Base-by-base conservation (phyloP, 2,797 vertebrate species). In the Clarias laeviceps region DNA sequence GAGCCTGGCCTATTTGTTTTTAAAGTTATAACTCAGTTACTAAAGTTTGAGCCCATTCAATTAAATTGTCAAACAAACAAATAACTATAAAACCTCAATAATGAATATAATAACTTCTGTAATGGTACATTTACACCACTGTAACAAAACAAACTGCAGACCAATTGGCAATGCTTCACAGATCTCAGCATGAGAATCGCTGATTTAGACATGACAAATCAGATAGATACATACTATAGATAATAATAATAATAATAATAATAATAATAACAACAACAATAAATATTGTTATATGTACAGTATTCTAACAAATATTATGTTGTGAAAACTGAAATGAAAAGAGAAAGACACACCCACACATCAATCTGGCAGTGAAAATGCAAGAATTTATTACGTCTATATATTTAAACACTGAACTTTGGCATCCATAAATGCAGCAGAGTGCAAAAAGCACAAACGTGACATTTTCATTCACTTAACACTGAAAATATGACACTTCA, bases 341-440 rank as follows among this genome's bases (percentile, higher is more conserved):
- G 62, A 24, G 32, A 15, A 29, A 34, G 29, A 34, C 29, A 68
- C 65, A 40, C 20, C 15, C 56, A 40, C 4, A n/a, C 27, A 57
- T 9, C 9, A 34, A 34, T 59, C 20, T 22, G n/a, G 15, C 8
- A 57, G 15, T 32, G 15, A 50, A 34, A 77, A 77, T 77, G 54
- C 74, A 29, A 76, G 57, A 59, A 54, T 80, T 80, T 64, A 80
- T 80, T 7, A 64, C 0, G 2, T 59, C 40, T 64, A 27, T 24
- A 62, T 40, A 62, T 79, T 34, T 59, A 11, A 79, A 79, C 57
- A 79, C 57, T 79, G 57, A 79, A 62, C 57, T 79, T 62, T 62
- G 57, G 76, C 11, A 80, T 80, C 14, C 5, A 62, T 79, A 79
- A 80, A 27, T 45, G 29, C 24, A 64, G 34, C 77, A 62, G 32